Conservation (phyloP, 2,113 vertebrate genomes). For the mouse (Mus musculus) region GRCm39 chr5:131569501-131570000, state of each 20-base stretch:
- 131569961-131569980: neutral
- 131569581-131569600: neutral
- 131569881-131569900: neutral
- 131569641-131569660: neutral
- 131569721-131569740: neutral
- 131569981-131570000: neutral
- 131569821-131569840: neutral
- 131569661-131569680: neutral
- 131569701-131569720: neutral
- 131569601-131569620: neutral
- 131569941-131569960: neutral
- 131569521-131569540: too few relatives aligned
- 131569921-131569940: neutral
- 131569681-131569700: neutral
- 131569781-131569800: neutral
- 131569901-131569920: neutral
- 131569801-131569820: neutral
- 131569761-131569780: neutral
- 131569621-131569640: neutral
- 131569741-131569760: neutral
- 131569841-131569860: neutral
- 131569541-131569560: neutral
- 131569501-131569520: neutral
- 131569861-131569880: neutral
- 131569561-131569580: neutral